Conservation (phyloP, 2,888 invertebrate species). For the Andrena minutula region DNA sequence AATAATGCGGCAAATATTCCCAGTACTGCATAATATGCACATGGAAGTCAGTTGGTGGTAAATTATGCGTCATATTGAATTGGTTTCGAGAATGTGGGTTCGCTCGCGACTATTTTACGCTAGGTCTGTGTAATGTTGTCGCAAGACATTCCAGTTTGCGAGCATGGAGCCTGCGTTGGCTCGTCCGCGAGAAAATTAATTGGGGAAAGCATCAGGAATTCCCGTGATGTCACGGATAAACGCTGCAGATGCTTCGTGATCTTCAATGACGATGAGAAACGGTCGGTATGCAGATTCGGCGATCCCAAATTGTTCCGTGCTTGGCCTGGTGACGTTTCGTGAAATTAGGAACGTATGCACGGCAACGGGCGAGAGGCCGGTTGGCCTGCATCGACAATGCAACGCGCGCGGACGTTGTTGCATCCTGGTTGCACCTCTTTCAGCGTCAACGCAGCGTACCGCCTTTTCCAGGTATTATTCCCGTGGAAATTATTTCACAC, state of each 20-base stretch:
- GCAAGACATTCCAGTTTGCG: not conserved
- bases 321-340: slow-evolving; percentile 43
- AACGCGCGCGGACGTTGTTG: slow-evolving; percentile 30
- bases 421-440: slow-evolving; percentile 27
- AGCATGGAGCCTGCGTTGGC: not conserved
- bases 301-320: slow-evolving; percentile 48
- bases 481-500: slow-evolving; percentile 1
- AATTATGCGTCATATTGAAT: no score
- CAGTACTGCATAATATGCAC: no score
- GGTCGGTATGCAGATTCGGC: slow-evolving; percentile 45
- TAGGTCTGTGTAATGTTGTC: not conserved
- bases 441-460: not conserved
- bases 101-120: not conserved
- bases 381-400: slow-evolving; percentile 49
- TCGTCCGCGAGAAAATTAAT: slow-evolving; percentile 27
- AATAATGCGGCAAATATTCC: no score
- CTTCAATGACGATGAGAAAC: slow-evolving; percentile 45
- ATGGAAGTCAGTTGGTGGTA: no score
- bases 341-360: slow-evolving; percentile 63
- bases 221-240: slow-evolving; percentile 18
- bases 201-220: slow-evolving; percentile 11
- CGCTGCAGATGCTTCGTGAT: slow-evolving; percentile 31
- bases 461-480: slow-evolving; percentile 8
- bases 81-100: no score
- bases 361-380: slow-evolving; percentile 42